These are phyloP conservation scores for Butorides virescens DNA, from an alignment of 2,113 vertebrate genomes.

Conservation along the genomic window DNA sequence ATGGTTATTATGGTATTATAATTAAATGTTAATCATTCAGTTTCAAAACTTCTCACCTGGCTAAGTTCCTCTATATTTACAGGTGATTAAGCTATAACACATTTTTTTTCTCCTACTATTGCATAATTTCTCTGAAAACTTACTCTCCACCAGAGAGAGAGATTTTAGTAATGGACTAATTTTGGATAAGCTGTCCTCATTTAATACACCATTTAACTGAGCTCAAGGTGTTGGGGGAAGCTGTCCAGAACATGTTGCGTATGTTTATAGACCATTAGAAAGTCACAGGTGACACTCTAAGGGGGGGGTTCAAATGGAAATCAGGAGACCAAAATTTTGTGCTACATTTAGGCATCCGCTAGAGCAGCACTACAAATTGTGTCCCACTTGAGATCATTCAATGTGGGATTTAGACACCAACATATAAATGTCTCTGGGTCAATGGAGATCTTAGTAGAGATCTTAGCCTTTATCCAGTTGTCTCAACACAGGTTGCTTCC, in stretches of 20 bases:
- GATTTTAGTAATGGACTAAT: not conserved
- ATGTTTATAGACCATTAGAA: not conserved
- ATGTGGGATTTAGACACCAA: not conserved
- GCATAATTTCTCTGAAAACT: not conserved
- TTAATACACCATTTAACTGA: not conserved
- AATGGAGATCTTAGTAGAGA: not conserved
- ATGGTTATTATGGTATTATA: not conserved
- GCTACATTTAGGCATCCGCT: not conserved
- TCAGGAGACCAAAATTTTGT: not conserved
- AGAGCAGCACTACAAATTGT: not conserved
- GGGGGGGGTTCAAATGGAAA: not conserved
- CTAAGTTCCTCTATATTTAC: not conserved
- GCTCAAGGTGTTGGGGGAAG: not conserved
- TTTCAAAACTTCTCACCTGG: not conserved
- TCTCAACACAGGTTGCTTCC: not conserved
- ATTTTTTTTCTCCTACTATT: not conserved
- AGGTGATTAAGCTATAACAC: not conserved
- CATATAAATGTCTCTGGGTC: not conserved
- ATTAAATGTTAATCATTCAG: not conserved
- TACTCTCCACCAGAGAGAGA: not conserved
- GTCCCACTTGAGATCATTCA: not conserved
- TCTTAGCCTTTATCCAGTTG: not conserved
- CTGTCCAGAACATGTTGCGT: not conserved
- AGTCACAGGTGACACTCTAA: not conserved
- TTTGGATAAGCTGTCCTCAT: not conserved